Base-by-base conservation (phyloP, 2,888 invertebrate genomes). In the Parascotia fuliginaria region DNA sequence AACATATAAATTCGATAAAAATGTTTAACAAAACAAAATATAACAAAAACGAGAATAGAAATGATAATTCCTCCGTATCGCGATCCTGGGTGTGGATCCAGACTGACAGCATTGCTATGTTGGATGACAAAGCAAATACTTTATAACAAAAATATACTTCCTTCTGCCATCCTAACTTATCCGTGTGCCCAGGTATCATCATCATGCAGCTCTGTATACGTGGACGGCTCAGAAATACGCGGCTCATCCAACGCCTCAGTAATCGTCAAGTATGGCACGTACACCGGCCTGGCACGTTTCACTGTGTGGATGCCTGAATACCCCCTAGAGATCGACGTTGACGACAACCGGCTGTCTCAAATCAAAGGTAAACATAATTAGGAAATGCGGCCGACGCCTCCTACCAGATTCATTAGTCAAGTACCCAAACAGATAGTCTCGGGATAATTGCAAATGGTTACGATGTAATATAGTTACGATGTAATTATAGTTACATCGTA, bases 291-390 rank as follows among this genome's bases (percentile, higher is more conserved):
- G 56, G 97, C 98, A 1, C 95, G 96, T 54, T 97, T 98, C 83
- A 97, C 96, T 12, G 98, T 99, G 1, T 99, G 99, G 98, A 97
- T 98, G 95, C 98, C 99, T 0, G 98, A 98, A 81, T 96, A 98
- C 75, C 97, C 98, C 0, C 92, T 99, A 48, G 97, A 98, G 79
- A 95, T 99, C 22, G 96, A 96, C 68, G 96, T 98, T 3, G 95
- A 96, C 11, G 98, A 99, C 87, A 95, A 96, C 65, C 94, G 97
- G 60, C 93, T 99, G 48, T 98, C 98, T 47, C 98, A 98, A 90
- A 96, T 99, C 68, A 97, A 98, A 87, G 91, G 92, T 92, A 72
- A 55, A 50, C 22, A 28, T 49, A 34, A 31, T 42, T 44, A 28
- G 6, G 22, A 19, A n/a, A n/a, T n/a, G 11, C 38, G 12, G 16